phyloP scores from a whole-genome alignment of 2,797 vertebrate genomes.

The Peromyscus aztecus region DNA sequence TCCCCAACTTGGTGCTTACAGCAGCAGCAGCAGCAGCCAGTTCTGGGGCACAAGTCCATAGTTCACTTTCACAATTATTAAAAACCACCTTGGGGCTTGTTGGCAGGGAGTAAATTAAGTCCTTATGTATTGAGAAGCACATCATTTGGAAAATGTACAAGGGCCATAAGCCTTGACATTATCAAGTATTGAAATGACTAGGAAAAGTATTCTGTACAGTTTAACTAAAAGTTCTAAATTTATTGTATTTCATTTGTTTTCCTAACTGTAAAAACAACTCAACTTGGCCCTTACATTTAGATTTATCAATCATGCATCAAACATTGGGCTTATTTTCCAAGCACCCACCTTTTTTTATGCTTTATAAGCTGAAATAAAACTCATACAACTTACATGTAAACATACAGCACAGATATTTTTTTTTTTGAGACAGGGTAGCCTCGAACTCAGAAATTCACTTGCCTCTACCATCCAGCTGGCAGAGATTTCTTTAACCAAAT shows the following conservation, averaged over 20 bases:
- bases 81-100: slow-evolving; percentile 86
- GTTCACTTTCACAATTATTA: slow-evolving; percentile 86
- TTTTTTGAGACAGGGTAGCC: neutral
- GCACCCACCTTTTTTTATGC: neutral
- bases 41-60: slow-evolving; percentile 61
- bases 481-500: slow-evolving; percentile 63
- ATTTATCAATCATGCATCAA: slow-evolving; percentile 21
- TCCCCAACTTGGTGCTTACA: slow-evolving; percentile 79
- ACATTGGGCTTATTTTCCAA: slow-evolving; percentile 45
- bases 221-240: slow-evolving; percentile 78
- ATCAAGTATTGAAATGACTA: slow-evolving; percentile 84
- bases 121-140: slow-evolving; percentile 88
- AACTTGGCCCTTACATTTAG: slow-evolving; percentile 36
- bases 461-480: neutral
- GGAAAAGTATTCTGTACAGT: slow-evolving; percentile 80
- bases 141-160: slow-evolving; percentile 90
- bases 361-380: slow-evolving; percentile 64
- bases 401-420: neutral
- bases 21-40: slow-evolving; percentile 75
- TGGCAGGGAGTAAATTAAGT: slow-evolving; percentile 90
- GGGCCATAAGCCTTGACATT: slow-evolving; percentile 89
- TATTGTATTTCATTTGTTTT: slow-evolving; percentile 69
- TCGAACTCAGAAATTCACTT: neutral
- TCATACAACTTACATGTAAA: neutral
- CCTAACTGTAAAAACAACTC: slow-evolving; percentile 68